Conservation (phyloP, 2,113 vertebrate genomes). For the Suricata suricatta region DNA sequence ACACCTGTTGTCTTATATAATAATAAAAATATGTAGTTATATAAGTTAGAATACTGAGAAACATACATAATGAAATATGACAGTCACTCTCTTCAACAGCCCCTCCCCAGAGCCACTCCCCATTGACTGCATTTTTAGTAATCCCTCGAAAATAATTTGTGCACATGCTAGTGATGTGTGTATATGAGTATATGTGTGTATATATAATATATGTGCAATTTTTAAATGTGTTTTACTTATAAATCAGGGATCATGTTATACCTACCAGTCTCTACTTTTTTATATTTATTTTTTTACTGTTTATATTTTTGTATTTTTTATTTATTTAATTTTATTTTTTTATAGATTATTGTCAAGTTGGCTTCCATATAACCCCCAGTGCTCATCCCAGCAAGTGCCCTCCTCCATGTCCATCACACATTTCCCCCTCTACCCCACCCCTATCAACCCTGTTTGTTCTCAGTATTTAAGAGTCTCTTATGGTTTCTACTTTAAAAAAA, state of each 20-base stretch:
- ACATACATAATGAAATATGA: background rate
- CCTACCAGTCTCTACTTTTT: background rate
- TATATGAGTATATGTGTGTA: background rate
- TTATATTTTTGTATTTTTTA: too few species aligned
- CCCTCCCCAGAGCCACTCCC: background rate
- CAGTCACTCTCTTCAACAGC: background rate
- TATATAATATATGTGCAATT: background rate
- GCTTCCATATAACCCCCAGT: too few species aligned
- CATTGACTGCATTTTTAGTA: background rate
- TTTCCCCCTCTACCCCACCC: too few species aligned
- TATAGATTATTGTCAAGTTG: too few species aligned
- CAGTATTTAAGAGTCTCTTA: too few species aligned
- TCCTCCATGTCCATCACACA: too few species aligned
- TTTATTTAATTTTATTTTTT: too few species aligned
- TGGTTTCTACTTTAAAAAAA: too few species aligned
- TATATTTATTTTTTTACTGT: too few species aligned
- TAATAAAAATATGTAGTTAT: background rate
- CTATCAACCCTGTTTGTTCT: too few species aligned
- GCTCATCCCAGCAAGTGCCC: too few species aligned
- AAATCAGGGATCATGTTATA: background rate
- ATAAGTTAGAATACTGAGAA: background rate
- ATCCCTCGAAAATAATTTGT: background rate
- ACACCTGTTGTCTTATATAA: background rate
- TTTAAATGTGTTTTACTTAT: constrained; percentile 29
- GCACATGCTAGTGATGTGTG: background rate